A percentile compares a stretch with the other conserved stretches of the same genome.
Conservation (phyloP, 1,140 invertebrate genomes). For the Dinothrombium tinctorium region DNA sequence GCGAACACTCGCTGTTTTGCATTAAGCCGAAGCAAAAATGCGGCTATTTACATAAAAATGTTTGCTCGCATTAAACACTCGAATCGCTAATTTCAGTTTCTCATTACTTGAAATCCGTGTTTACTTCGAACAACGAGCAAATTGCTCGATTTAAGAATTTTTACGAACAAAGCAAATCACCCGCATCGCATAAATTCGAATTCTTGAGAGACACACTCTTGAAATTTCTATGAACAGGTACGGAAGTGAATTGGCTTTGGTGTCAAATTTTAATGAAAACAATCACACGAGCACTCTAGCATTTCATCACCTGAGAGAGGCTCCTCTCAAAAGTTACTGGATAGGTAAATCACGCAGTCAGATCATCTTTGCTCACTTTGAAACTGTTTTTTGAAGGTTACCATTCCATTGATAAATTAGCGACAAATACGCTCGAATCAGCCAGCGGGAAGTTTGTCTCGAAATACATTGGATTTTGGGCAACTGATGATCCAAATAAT, state of each 20-base stretch:
- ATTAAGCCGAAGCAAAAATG: too few species aligned
- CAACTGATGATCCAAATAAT: slow-evolving; percentile 49
- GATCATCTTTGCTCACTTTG: slow-evolving; percentile 5
- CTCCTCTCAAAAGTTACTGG: slow-evolving; percentile 16
- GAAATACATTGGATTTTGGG: slow-evolving; percentile 47
- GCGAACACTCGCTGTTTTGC: too few species aligned
- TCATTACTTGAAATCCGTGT: too few species aligned
- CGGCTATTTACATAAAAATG: too few species aligned
- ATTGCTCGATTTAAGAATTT: too few species aligned
- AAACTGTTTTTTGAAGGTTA: slow-evolving; percentile 31
- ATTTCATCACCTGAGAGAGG: slow-evolving; percentile 18
- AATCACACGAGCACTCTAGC: slow-evolving; percentile 64
- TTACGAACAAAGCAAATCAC: too few species aligned
- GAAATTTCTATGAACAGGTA: slow-evolving; percentile 33
- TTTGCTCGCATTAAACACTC: too few species aligned
- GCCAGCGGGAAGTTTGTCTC: slow-evolving; percentile 69
- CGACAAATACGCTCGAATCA: slow-evolving; percentile 76
- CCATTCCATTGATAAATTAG: slow-evolving; percentile 62
- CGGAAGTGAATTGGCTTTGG: slow-evolving; percentile 67
- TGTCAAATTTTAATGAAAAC: slow-evolving; percentile 68
- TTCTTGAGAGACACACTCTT: too few species aligned
- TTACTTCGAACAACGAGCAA: too few species aligned
- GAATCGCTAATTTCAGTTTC: too few species aligned
- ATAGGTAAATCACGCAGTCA: slow-evolving; percentile 14
- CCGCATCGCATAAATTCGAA: too few species aligned